These are phyloP conservation scores for Periplaneta americana DNA, from an alignment of 1,140 invertebrate species.

Conservation along the genomic window DNA sequence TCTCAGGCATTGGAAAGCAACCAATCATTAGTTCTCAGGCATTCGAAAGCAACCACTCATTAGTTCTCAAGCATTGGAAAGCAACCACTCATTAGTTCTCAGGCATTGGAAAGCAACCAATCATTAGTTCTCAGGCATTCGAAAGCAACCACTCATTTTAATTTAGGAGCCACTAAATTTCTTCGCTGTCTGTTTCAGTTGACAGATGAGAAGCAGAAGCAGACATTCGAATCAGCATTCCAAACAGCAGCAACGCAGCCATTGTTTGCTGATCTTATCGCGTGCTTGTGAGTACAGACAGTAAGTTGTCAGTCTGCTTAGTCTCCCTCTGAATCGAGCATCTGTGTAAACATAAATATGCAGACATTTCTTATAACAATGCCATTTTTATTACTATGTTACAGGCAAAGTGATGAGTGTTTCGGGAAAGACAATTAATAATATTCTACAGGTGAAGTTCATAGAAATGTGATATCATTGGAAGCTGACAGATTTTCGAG, in stretches of 20 bases:
- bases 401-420: too few relatives aligned
- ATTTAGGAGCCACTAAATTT: background rate
- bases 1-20: background rate
- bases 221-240: slow-evolving; percentile 44
- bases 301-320: too few relatives aligned
- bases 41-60: background rate
- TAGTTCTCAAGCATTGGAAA: background rate
- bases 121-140: slow-evolving; percentile 15
- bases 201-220: slow-evolving; percentile 40
- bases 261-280: slow-evolving; percentile 11
- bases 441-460: too few relatives aligned
- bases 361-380: too few relatives aligned
- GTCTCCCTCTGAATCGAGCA: too few relatives aligned
- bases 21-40: background rate
- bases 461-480: too few relatives aligned
- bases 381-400: too few relatives aligned
- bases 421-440: too few relatives aligned
- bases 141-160: slow-evolving; percentile 24
- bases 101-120: background rate
- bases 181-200: slow-evolving; percentile 29
- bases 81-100: background rate
- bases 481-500: too few relatives aligned
- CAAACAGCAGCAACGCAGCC: slow-evolving; percentile 33
- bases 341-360: too few relatives aligned
- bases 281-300: slow-evolving; percentile 5